Evolutionary conservation across 2,797 vertebrate genomes (phyloP).

Genomic region (Thunnus albacares): DNA sequence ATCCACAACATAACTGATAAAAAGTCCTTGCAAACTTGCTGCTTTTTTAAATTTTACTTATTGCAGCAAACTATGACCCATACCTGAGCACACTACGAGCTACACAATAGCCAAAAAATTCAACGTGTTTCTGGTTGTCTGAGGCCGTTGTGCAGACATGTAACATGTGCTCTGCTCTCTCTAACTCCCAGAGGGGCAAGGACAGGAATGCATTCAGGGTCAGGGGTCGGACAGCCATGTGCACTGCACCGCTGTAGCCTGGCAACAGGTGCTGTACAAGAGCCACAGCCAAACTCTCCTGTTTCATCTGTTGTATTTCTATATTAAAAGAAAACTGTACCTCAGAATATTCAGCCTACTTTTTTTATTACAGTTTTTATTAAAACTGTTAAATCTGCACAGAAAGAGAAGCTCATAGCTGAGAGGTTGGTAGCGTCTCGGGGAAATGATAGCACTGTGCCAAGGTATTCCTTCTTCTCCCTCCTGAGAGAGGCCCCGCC

Average conservation of each 20-base stretch:
- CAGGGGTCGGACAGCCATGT: constrained; percentile 71
- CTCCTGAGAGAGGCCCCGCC: constrained; percentile 83
- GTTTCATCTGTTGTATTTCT: constrained; percentile 19
- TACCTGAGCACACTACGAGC: constrained; percentile 23
- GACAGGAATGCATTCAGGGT: constrained; percentile 75
- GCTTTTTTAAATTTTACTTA: not conserved
- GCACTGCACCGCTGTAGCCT: constrained; percentile 68
- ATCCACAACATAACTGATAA: not conserved
- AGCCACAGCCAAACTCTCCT: constrained; percentile 25
- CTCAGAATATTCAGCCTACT: not conserved
- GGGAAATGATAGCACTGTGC: constrained; percentile 78
- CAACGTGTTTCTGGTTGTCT: constrained; percentile 36
- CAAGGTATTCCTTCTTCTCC: constrained; percentile 82
- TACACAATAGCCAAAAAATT: constrained; percentile 26
- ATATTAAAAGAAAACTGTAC: not conserved
- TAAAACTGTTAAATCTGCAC: constrained; percentile 48
- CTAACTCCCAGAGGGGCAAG: constrained; percentile 65
- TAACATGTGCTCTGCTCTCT: constrained; percentile 71
- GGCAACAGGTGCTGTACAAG: constrained; percentile 79
- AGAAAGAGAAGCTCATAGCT: constrained; percentile 59
- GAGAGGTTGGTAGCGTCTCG: constrained; percentile 75
- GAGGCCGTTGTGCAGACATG: constrained; percentile 59
- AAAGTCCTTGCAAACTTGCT: not conserved
- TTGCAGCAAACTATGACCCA: not conserved
- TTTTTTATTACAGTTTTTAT: constrained; percentile 6